These are phyloP conservation scores for Sebastes schlegelii DNA, from an alignment of 2,113 vertebrate genomes.

Conservation along the genomic window DNA sequence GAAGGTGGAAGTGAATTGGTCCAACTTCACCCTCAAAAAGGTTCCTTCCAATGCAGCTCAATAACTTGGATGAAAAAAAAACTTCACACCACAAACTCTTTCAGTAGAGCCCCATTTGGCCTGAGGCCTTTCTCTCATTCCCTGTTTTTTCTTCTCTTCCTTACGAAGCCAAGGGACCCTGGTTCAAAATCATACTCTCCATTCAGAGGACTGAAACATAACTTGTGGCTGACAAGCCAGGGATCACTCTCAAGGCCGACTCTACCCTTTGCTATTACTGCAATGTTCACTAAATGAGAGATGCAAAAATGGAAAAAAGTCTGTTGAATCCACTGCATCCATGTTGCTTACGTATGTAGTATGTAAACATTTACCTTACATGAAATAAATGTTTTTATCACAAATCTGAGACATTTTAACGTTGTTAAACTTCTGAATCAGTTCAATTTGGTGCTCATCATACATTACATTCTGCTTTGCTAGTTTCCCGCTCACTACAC, in stretches of 20 bases:
- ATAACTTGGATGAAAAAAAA: conserved; percentile 82
- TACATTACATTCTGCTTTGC: conserved; percentile 39
- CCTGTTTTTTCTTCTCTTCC: conserved; percentile 73
- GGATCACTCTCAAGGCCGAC: conserved; percentile 65
- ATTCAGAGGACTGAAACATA: conserved; percentile 72
- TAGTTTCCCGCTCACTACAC: conserved; percentile 41
- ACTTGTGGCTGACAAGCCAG: conserved; percentile 62
- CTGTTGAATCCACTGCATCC: conserved; percentile 78
- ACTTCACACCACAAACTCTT: conserved; percentile 74
- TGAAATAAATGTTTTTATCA: conserved; percentile 87
- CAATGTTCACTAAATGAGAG: conserved; percentile 73
- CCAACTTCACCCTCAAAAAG: conserved; percentile 99
- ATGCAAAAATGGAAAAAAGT: conserved; percentile 68
- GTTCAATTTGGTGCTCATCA: conserved; percentile 64
- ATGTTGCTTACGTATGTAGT: conserved; percentile 83
- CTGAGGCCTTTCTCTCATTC: conserved; percentile 77
- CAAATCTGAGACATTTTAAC: conserved; percentile 81
- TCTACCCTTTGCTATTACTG: conserved; percentile 70
- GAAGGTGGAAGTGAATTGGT: conserved; percentile 99
- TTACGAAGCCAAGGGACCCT: conserved; percentile 77
- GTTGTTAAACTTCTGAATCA: conserved; percentile 70
- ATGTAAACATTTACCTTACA: conserved; percentile 85
- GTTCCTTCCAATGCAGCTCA: conserved; percentile 95
- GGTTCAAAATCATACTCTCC: conserved; percentile 71
- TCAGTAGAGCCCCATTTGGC: conserved; percentile 70